Conservation (phyloP, 2,113 vertebrate genomes). For the pig (Sus scrofa) region DNA sequence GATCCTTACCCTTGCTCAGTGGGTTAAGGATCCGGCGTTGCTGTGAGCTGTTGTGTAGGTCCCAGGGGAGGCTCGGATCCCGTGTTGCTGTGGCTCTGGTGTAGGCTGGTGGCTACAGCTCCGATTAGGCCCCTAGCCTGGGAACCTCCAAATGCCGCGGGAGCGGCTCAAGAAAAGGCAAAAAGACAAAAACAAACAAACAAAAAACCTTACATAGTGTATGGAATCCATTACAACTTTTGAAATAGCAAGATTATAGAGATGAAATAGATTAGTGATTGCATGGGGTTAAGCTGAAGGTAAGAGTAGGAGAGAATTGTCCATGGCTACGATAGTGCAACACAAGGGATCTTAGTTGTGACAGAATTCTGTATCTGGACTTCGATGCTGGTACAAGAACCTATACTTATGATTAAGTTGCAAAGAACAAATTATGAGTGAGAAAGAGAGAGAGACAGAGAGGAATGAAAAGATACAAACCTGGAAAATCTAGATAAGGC, state of each 20-base stretch:
- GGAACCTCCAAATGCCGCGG: no score
- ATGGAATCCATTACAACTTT: no score
- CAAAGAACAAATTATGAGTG: background rate
- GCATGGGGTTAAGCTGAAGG: background rate
- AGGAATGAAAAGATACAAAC: background rate
- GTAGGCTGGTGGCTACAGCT: no score
- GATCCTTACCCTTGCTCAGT: no score
- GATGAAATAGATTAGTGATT: background rate
- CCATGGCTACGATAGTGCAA: background rate
- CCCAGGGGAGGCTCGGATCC: no score
- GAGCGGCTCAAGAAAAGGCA: no score
- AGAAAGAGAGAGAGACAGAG: background rate
- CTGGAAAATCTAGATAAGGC: background rate
- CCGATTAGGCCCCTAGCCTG: no score
- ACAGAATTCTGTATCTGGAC: background rate
- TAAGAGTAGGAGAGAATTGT: background rate
- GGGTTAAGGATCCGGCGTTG: no score
- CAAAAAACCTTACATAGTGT: background rate
- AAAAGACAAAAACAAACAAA: no score
- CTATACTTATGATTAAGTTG: background rate
- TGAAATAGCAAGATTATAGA: background rate
- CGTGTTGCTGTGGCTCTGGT: no score
- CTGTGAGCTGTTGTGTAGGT: no score
- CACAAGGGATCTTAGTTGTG: fast-evolving
- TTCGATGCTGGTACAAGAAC: no score